phyloP scores from a whole-genome alignment of 1,140 invertebrate species.

The Reticulitermes speratus region DNA sequence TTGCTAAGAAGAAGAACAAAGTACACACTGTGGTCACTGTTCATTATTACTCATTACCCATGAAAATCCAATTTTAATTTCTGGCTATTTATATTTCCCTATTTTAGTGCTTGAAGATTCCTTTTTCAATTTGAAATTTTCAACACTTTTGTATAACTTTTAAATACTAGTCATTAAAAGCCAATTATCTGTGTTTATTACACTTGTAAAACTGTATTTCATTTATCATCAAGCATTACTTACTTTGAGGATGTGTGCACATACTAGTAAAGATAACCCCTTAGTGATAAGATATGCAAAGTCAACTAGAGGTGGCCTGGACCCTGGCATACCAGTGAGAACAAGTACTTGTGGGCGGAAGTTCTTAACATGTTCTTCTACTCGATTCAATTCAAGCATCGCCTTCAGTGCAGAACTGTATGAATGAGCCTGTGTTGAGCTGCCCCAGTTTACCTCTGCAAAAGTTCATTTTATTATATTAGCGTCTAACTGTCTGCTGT shows the following conservation, averaged over 20 bases:
- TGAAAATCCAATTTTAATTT: too few species aligned
- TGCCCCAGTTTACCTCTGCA: constrained; percentile 67
- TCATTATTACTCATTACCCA: too few species aligned
- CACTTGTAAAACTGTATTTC: too few species aligned
- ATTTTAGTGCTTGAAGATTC: too few species aligned
- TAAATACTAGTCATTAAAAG: too few species aligned
- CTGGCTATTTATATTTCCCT: too few species aligned
- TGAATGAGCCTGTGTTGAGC: constrained; percentile 64
- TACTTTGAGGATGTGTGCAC: constrained; percentile 61
- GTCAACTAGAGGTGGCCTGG: constrained; percentile 61
- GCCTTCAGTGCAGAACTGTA: constrained; percentile 61
- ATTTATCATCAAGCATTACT: neutral
- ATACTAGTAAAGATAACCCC: constrained; percentile 62
- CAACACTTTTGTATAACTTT: too few species aligned
- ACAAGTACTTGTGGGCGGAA: constrained; percentile 65
- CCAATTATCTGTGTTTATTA: too few species aligned
- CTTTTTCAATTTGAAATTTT: too few species aligned
- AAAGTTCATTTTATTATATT: neutral
- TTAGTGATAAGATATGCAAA: constrained; percentile 63
- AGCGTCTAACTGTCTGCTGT: neutral
- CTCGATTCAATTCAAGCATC: constrained; percentile 57
- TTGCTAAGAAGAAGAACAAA: too few species aligned
- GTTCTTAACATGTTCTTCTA: constrained; percentile 68
- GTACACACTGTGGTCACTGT: too few species aligned
- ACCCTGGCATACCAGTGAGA: constrained; percentile 58